Evolutionary conservation across 1,140 invertebrate genomes (phyloP).

Genomic region (Caenorhabditis inopinata): DNA sequence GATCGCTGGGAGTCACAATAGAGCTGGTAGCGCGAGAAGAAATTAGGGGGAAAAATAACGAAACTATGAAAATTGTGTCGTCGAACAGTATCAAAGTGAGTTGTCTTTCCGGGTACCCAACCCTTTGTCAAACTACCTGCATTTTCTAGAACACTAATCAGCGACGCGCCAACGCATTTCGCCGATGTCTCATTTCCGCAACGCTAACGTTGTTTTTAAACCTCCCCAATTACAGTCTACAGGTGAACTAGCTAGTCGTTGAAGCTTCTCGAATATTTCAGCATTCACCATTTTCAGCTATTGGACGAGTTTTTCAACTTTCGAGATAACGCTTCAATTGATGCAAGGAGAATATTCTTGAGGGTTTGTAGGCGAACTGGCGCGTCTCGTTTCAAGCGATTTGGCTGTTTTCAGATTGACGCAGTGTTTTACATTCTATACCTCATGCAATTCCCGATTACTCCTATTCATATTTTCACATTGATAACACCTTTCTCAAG

Average conservation of each 20-base stretch:
- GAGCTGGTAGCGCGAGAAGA: background rate
- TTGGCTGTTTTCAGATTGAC: background rate
- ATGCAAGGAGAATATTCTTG: background rate
- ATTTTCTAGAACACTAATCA: background rate
- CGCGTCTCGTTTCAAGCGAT: too few relatives aligned
- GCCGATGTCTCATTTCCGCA: background rate
- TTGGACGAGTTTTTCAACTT: background rate
- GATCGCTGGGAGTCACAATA: background rate
- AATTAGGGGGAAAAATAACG: background rate
- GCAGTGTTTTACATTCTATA: background rate
- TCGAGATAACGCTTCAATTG: background rate
- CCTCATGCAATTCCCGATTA: slow-evolving; percentile 3
- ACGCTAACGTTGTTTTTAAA: background rate
- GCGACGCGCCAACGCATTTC: background rate
- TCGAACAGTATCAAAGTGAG: too few relatives aligned
- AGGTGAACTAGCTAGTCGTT: background rate
- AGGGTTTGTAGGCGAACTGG: background rate
- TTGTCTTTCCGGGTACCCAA: too few relatives aligned
- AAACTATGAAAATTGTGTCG: too few relatives aligned
- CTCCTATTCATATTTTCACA: background rate
- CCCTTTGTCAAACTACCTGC: too few relatives aligned
- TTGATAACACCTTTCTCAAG: too few relatives aligned
- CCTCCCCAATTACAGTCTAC: background rate
- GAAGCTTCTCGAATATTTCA: too few relatives aligned
- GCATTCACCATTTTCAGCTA: background rate